Conservation (phyloP, 2,888 invertebrate species). For the Pecten maximus region DNA sequence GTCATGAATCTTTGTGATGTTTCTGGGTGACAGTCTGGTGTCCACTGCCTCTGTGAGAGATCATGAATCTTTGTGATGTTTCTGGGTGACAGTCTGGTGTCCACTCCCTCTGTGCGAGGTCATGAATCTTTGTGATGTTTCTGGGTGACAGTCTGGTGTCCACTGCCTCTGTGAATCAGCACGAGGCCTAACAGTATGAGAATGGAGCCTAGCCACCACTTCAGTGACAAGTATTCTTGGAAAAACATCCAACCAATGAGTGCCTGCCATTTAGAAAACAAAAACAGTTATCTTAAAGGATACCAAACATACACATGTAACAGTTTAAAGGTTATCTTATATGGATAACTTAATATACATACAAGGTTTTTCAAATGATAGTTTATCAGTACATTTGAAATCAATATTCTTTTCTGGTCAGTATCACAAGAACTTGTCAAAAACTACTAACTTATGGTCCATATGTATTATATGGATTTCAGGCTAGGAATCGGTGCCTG, state of each 20-base stretch:
- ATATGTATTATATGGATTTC: too few species aligned
- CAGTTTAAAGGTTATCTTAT: too few species aligned
- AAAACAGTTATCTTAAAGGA: neutral
- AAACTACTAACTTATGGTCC: too few species aligned
- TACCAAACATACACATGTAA: neutral
- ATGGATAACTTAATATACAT: too few species aligned
- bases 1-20: neutral
- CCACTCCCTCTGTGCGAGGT: slow-evolving; percentile 52
- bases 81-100: neutral
- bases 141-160: neutral
- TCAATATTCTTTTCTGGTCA: too few species aligned
- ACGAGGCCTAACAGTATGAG: slow-evolving; percentile 89
- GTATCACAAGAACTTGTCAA: too few species aligned
- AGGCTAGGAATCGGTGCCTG: too few species aligned
- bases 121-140: neutral
- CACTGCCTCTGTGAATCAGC: slow-evolving; percentile 83
- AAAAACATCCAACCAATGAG: slow-evolving; percentile 88
- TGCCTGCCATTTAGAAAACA: slow-evolving; percentile 86
- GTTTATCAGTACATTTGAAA: too few species aligned
- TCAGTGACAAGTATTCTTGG: slow-evolving; percentile 87
- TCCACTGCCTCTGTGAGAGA: slow-evolving; percentile 52
- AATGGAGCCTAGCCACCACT: slow-evolving; percentile 89
- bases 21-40: slow-evolving; percentile 27
- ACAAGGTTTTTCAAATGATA: too few species aligned
- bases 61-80: neutral